phyloP scores from a whole-genome alignment of 2,888 invertebrate species.

The Diloba caeruleocephala region DNA sequence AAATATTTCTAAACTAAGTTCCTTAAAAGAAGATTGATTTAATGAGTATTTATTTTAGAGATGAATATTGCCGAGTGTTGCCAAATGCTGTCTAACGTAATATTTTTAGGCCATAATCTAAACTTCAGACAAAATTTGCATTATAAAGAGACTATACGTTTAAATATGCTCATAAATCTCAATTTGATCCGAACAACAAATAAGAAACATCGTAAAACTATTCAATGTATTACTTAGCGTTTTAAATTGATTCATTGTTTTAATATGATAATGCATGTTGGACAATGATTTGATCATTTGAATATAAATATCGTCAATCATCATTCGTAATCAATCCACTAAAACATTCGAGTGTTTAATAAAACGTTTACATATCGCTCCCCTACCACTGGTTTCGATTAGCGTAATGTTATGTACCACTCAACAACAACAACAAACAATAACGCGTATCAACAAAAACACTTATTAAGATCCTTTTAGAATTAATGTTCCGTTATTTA shows the following conservation, averaged over 20 bases:
- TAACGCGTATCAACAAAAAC: slow-evolving; percentile 50
- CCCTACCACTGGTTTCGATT: slow-evolving; percentile 2
- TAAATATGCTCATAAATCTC: slow-evolving; percentile 49
- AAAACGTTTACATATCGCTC: slow-evolving; percentile 2
- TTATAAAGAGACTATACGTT: slow-evolving; percentile 25
- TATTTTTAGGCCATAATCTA: slow-evolving; percentile 1
- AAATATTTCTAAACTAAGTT: slow-evolving; percentile 37
- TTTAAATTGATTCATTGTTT: slow-evolving; percentile 58
- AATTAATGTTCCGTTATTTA: slow-evolving; percentile 60
- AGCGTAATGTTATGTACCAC: not conserved
- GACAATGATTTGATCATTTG: slow-evolving; percentile 53
- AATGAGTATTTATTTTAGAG: no score
- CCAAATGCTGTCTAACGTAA: no score
- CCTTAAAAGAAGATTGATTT: slow-evolving; percentile 36
- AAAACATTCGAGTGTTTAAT: slow-evolving; percentile 29
- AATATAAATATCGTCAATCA: slow-evolving; percentile 54
- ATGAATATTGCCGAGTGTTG: slow-evolving; percentile 15
- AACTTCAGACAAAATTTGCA: slow-evolving; percentile 16
- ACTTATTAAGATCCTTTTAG: slow-evolving; percentile 53
- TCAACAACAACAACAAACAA: slow-evolving; percentile 31
- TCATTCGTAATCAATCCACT: slow-evolving; percentile 49
- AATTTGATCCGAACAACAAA: slow-evolving; percentile 51
- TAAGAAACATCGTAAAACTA: slow-evolving; percentile 49
- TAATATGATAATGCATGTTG: slow-evolving; percentile 53
- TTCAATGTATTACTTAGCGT: slow-evolving; percentile 53